Conservation (phyloP, 2,888 invertebrate genomes). For the Chrysina gloriosa region DNA sequence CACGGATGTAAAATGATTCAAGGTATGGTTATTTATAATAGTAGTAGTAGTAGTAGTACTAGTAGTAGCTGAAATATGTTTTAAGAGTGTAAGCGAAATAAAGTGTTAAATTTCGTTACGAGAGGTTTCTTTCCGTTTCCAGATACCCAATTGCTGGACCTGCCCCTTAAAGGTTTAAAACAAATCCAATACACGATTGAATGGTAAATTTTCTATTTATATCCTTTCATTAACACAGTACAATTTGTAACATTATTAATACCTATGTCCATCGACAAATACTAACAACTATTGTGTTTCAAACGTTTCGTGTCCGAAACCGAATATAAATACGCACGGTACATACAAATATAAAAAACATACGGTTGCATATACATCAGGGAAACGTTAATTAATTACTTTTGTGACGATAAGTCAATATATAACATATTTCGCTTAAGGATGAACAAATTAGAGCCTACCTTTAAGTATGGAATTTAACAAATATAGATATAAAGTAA, state of each 20-base stretch:
- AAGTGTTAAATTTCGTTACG: too few relatives aligned
- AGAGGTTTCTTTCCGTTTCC: slow-evolving; percentile 14
- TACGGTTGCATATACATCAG: not conserved
- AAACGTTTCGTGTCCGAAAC: too few relatives aligned
- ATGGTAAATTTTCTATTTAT: slow-evolving; percentile 51
- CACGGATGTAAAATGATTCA: slow-evolving; percentile 49
- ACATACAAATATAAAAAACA: slow-evolving; percentile 1
- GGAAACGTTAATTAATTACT: not conserved
- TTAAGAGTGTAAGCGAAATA: not conserved
- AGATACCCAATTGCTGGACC: slow-evolving; percentile 26
- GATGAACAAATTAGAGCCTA: not conserved
- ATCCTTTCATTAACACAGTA: slow-evolving; percentile 24
- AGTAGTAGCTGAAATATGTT: not conserved
- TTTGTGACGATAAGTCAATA: not conserved
- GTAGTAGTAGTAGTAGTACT: not conserved
- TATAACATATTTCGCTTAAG: slow-evolving; percentile 1
- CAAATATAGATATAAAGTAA: slow-evolving; percentile 13
- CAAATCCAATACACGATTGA: slow-evolving; percentile 58
- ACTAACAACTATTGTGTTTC: too few relatives aligned
- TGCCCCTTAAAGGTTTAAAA: slow-evolving; percentile 54
- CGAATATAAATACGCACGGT: not conserved
- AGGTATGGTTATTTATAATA: slow-evolving; percentile 46
- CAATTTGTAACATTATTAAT: slow-evolving; percentile 32
- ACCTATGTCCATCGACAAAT: slow-evolving; percentile 5
- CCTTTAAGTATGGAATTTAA: not conserved